Evolutionary conservation across 2,888 invertebrate genomes (phyloP).

Genomic region (Patella caerulea): DNA sequence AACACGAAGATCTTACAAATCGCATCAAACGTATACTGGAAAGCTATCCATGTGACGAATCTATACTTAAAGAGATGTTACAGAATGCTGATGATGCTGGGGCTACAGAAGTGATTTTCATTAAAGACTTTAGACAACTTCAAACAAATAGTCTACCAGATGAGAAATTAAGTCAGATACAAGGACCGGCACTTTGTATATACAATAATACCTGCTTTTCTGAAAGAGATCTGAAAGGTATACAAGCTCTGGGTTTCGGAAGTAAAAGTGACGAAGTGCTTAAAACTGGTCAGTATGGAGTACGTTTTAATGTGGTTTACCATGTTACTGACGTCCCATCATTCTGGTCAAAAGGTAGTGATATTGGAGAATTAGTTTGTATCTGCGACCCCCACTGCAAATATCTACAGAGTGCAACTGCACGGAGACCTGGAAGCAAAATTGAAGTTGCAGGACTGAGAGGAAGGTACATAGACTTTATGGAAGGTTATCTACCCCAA

Average conservation of each 20-base stretch:
- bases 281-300: conserved; percentile 68
- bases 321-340: conserved; percentile 68
- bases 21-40: conserved; percentile 58
- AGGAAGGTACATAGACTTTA: conserved; percentile 43
- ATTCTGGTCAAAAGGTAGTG: conserved; percentile 56
- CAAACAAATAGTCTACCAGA: conserved; percentile 4
- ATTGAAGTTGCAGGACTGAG: conserved; percentile 35
- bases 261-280: conserved; percentile 63
- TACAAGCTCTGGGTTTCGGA: conserved; percentile 64
- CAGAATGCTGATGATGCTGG: conserved; percentile 68
- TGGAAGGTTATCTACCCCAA: conserved; percentile 54
- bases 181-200: conserved; percentile 68
- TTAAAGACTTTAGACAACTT: conserved; percentile 56
- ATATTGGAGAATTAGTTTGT: conserved; percentile 42
- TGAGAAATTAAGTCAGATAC: conserved; percentile 51
- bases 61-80: conserved; percentile 65
- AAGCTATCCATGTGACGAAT: conserved; percentile 61
- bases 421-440: conserved; percentile 44
- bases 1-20: conserved; percentile 60
- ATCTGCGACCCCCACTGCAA: conserved; percentile 56
- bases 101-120: conserved; percentile 62
- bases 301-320: conserved; percentile 69
- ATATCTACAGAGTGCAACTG: conserved; percentile 39
- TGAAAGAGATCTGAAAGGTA: conserved; percentile 60
- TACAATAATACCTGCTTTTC: conserved; percentile 65